phyloP scores from a whole-genome alignment of 2,888 invertebrate species.

The Zhengitettix transpicula region DNA sequence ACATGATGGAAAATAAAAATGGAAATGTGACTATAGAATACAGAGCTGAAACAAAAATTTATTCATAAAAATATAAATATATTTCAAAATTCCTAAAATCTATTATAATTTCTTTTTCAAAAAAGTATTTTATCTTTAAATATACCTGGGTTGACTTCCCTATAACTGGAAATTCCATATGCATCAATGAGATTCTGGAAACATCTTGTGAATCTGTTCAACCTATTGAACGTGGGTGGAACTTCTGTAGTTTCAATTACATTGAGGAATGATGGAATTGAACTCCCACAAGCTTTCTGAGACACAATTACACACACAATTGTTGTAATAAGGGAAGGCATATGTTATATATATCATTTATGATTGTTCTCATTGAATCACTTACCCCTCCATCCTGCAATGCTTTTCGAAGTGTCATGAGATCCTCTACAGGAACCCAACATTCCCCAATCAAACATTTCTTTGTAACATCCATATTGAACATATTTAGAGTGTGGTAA shows the following conservation, averaged over 20 bases:
- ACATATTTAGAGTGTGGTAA: constrained; percentile 83
- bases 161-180: constrained; percentile 82
- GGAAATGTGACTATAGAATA: constrained; percentile 86
- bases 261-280: constrained; percentile 84
- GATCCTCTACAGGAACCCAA: constrained; percentile 63
- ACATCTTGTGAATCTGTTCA: constrained; percentile 81
- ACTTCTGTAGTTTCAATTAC: constrained; percentile 62
- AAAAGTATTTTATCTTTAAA: background rate
- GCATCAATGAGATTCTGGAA: constrained; percentile 89
- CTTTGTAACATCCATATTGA: constrained; percentile 79
- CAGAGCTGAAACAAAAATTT: constrained; percentile 39
- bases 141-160: constrained; percentile 77
- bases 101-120: too few species aligned
- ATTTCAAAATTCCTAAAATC: too few species aligned
- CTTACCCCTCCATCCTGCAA: constrained; percentile 65
- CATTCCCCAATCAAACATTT: constrained; percentile 82
- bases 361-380: constrained; percentile 10
- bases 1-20: constrained; percentile 91
- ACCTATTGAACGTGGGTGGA: constrained; percentile 83
- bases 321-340: background rate
- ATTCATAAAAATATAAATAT: background rate
- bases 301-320: constrained; percentile 6
- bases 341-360: too few species aligned
- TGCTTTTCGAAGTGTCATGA: constrained; percentile 57
- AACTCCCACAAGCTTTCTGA: constrained; percentile 59